Base-by-base conservation (phyloP, 2,888 invertebrate genomes). In the Hyppa rectilinea region DNA sequence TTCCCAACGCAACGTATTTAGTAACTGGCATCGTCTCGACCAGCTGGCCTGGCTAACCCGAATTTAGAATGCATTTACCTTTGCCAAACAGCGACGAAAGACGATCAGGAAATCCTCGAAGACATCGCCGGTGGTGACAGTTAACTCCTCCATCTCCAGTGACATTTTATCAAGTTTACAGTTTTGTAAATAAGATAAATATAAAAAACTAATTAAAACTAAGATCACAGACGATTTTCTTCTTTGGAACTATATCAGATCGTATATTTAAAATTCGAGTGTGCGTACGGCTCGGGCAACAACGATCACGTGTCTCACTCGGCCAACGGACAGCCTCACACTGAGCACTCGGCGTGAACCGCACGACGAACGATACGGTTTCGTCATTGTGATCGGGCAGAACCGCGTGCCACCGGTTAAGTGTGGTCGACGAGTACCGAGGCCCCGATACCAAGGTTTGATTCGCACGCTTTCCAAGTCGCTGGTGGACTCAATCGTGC, bases 71-170 rank as follows among this genome's bases (percentile, higher is more conserved):
- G 85, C 92, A 94, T 92, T 96, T 97, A 97, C 97, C 97, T 97
- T 97, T 93, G 96, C 96, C 93, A 97, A 96, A 88, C 97, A 96
- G 87, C 97, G 97, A 83, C 97, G 97, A 90, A 97, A 97, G 88
- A 97, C 96, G 86, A 97, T 92, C 87, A 97, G 96, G 93, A 97
- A 97, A 92, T 98, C 97, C 90, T 97, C 97, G 92, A 98, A 96
- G 86, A 97, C 97, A 93, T 97, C 97, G 84, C 97, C 97, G 84
- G 97, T 96, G 89, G 96, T 92, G 85, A 96, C 95, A 86, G 96
- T 92, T 38, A 97, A 91, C 83, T 97, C 96, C 91, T 97, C 97
- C 90, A 97, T 96, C 89, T 97, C 97, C 89, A 97, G 92, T 89
- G 96, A 96, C 97, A 97, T 97, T 90, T 94, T 96, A 81, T 91